Base-by-base conservation (phyloP, 2,797 vertebrate genomes). In the Enteromius anoplus region DNA sequence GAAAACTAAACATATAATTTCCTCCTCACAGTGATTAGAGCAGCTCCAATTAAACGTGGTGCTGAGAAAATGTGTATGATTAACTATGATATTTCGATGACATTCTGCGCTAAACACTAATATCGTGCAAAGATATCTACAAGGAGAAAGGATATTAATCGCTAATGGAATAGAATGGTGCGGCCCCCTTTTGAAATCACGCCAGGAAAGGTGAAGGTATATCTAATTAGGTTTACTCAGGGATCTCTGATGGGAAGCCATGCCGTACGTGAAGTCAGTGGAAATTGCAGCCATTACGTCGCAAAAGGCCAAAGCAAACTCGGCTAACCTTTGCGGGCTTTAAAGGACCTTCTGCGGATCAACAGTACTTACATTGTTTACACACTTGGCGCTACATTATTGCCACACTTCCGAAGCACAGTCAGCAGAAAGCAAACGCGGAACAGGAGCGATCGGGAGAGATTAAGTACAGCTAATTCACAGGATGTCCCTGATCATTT, bases 61-160 rank as follows among this genome's bases (percentile, higher is more conserved):
- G 72, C 72, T 65, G 29, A 78, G 80, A 78, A 88, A 87, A 85
- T 58, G 79, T 47, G 85, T 84, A 75, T 75, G 81, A 90, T 86
- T 89, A 88, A 85, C 86, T 81, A 87, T 88, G 88, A 91, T 90
- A 88, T 89, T 90, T 88, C 87, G 81, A 85, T 89, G 90, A 88
- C 86, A 88, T 88, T 88, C 78, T 82, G 42, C 23, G 58, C 86
- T 87, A 87, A 89, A 89, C 82, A 84, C 84, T 85, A 85, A 88
- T 86, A 87, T 83, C 29, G 66, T 65, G 60, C 58, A 73, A 70
- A 80, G 84, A 78, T 73, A 77, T 83, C 71, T 80, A 84, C 58
- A 80, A 84, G 78, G 42, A 80, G 72, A 86, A 49, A 85, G 77
- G 84, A 87, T 89, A 89, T 88, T 88, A 90, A 89, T 87, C 75